Evolutionary conservation across 2,797 vertebrate genomes (phyloP).

Genomic region (Sphenodon punctatus): DNA sequence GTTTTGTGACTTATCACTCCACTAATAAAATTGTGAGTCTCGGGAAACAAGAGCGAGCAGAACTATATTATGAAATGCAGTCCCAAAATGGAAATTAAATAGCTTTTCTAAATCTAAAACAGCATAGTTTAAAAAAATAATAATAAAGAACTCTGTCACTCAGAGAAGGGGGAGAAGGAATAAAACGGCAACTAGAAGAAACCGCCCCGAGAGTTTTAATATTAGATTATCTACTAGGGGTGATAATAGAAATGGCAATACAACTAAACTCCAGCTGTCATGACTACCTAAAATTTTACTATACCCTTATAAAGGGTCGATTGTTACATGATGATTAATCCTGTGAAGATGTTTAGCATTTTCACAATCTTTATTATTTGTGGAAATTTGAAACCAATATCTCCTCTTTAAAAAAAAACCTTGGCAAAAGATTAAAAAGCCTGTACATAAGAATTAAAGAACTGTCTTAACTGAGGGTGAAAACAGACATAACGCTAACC

Average conservation of each 20-base stretch:
- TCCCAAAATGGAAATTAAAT: too few species aligned
- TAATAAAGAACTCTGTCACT: too few species aligned
- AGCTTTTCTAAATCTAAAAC: too few species aligned
- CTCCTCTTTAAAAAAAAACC: not conserved
- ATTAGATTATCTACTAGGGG: not conserved
- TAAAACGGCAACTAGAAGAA: too few species aligned
- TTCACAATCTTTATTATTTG: not conserved
- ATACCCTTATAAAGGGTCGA: not conserved
- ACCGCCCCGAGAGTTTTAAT: too few species aligned
- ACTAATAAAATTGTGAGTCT: too few species aligned
- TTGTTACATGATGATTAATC: not conserved
- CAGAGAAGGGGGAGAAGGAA: not conserved
- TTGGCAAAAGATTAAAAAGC: not conserved
- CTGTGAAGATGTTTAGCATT: not conserved
- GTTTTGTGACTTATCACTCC: too few species aligned
- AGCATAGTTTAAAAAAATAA: too few species aligned
- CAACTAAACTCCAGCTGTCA: not conserved
- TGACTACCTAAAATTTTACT: not conserved
- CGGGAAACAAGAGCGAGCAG: too few species aligned
- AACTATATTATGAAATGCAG: too few species aligned
- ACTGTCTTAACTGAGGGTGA: too few species aligned
- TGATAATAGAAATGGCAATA: not conserved
- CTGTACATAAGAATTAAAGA: not conserved
- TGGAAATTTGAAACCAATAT: not conserved
- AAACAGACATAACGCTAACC: too few species aligned